These are phyloP conservation scores for Quadriops clusia DNA, from an alignment of 2,888 invertebrate species.

Conservation along the genomic window DNA sequence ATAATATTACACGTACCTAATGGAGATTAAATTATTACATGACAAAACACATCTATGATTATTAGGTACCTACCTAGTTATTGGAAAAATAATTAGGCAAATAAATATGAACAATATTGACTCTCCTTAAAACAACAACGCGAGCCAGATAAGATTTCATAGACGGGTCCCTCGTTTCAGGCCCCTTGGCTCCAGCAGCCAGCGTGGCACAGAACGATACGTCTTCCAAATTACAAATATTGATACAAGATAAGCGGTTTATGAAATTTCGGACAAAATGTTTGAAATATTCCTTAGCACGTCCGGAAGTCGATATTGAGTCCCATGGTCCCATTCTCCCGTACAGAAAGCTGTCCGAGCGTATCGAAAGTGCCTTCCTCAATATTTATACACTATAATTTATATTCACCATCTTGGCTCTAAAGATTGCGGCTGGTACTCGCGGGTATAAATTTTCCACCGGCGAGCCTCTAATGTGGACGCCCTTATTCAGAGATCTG, in stretches of 20 bases:
- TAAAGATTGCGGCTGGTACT: conserved; percentile 23
- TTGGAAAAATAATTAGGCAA: too few relatives aligned
- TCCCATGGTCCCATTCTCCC: conserved; percentile 11
- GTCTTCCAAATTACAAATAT: conserved; percentile 38
- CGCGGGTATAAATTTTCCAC: conserved; percentile 20
- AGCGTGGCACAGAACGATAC: conserved; percentile 23
- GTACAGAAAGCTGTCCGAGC: conserved; percentile 7
- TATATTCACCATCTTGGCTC: conserved; percentile 32
- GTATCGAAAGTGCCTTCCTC: conserved; percentile 27
- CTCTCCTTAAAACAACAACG: too few relatives aligned
- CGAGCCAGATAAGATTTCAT: conserved; percentile 2
- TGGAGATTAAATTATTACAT: too few relatives aligned
- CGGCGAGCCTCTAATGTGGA: conserved; percentile 8
- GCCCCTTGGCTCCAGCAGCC: background rate
- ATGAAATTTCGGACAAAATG: conserved; percentile 38
- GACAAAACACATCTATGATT: too few relatives aligned
- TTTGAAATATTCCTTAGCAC: conserved; percentile 34
- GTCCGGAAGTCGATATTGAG: conserved; percentile 29
- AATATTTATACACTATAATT: conserved; percentile 32
- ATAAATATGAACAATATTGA: too few relatives aligned
- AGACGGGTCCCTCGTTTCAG: conserved; percentile 1
- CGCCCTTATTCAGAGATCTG: conserved; percentile 15
- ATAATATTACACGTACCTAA: too few relatives aligned
- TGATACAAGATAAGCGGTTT: conserved; percentile 38
- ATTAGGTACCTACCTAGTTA: too few relatives aligned